Evolutionary conservation across 2,113 vertebrate species (phyloP).

Genomic region (Phylloscopus trochiloides): DNA sequence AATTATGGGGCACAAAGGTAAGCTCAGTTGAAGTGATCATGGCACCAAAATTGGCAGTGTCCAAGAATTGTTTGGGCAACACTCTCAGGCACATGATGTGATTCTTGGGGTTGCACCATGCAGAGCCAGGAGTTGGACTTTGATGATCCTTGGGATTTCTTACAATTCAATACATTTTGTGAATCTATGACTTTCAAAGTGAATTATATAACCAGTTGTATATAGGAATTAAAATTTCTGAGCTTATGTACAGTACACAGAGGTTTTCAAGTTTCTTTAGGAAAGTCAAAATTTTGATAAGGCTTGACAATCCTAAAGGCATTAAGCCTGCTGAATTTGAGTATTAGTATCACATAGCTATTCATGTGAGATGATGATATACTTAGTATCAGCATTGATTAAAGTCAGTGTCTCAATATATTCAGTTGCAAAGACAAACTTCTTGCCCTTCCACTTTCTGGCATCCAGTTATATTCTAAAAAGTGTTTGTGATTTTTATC

Average conservation of each 20-base stretch:
- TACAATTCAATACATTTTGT: not conserved
- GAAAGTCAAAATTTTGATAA: not conserved
- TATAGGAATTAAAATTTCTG: not conserved
- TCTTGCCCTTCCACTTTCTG: not conserved
- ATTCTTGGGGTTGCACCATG: not conserved
- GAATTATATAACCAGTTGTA: not conserved
- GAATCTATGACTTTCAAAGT: not conserved
- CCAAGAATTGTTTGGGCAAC: not conserved
- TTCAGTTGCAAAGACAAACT: not conserved
- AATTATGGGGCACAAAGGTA: not conserved
- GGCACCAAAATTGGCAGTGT: not conserved
- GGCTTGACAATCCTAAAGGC: not conserved
- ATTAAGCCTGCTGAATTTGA: not conserved
- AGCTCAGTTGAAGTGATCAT: rapidly evolving
- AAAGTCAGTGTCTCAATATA: not conserved
- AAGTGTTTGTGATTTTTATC: not conserved
- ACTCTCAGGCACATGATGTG: not conserved
- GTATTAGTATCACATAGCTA: not conserved
- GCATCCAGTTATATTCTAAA: not conserved
- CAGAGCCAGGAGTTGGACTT: not conserved
- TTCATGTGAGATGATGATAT: not conserved
- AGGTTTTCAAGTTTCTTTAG: not conserved
- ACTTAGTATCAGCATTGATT: not conserved
- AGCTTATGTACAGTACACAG: not conserved
- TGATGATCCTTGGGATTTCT: not conserved